phyloP scores from a whole-genome alignment of 2,797 vertebrate species.

The Ctenopoma kingsleyae region DNA sequence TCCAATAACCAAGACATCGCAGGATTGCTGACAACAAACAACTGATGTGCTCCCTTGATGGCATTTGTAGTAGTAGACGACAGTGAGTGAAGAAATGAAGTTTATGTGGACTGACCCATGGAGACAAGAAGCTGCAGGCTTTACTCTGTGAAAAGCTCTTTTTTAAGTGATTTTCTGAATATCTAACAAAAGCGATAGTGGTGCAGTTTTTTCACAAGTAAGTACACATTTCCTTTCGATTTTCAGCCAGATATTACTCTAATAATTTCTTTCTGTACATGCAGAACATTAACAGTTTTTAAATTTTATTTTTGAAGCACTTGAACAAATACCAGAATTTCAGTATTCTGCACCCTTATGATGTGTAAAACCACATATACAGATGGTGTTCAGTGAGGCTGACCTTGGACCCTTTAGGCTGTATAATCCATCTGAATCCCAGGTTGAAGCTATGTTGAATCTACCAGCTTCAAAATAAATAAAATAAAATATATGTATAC shows the following conservation, averaged over 20 bases:
- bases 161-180: slow-evolving; percentile 21
- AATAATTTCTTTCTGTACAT: not conserved
- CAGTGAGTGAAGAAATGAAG: slow-evolving; percentile 35
- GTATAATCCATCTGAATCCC: slow-evolving; percentile 40
- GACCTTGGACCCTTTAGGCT: slow-evolving; percentile 56
- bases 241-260: slow-evolving; percentile 3
- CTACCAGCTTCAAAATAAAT: too few species aligned
- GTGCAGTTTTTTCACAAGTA: slow-evolving; percentile 52
- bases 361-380: not conserved
- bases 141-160: slow-evolving; percentile 42
- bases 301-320: not conserved
- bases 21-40: slow-evolving; percentile 30
- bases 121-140: slow-evolving; percentile 43
- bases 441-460: slow-evolving; percentile 37
- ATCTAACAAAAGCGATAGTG: slow-evolving; percentile 13
- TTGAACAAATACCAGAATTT: not conserved
- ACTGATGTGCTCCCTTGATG: slow-evolving; percentile 5
- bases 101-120: slow-evolving; percentile 39
- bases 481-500: slow-evolving; percentile 9
- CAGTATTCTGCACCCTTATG: not conserved
- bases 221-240: slow-evolving; percentile 56
- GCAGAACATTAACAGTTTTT: not conserved
- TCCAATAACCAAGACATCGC: slow-evolving; percentile 21
- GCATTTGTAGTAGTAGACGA: not conserved
- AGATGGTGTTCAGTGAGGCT: slow-evolving; percentile 11